Base-by-base conservation (phyloP, 1,140 invertebrate genomes). In the Dendrolimus kikuchii region DNA sequence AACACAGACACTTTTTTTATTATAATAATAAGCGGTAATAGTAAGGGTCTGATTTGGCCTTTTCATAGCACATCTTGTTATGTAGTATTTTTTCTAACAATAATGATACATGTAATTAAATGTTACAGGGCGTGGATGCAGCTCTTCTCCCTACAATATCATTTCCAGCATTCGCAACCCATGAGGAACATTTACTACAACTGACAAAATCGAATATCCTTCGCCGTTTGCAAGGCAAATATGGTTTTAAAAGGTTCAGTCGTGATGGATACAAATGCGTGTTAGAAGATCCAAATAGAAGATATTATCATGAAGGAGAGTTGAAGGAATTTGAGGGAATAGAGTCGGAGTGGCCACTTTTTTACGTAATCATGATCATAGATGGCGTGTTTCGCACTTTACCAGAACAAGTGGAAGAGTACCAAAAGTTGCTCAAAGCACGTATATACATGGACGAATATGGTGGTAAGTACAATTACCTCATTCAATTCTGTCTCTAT, bases 331-430 rank as follows among this genome's bases (percentile, higher is more conserved):
- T 99, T 88, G 97, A 99, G 77, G 94, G 95, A 23, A 92, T 99
- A 44, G 98, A 99, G 88, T 96, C 95, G 74, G 97, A 99, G 88
- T 99, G 98, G 97, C 98, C 98, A 0, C 77, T 99, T 7, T 99
- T 99, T 88, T 98, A 94, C 74, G 92, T 97, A 36, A 95, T 95
- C 77, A 95, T 99, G 92, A 95, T 99, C 39, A 98, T 99, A 62
- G 97, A 99, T 86, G 96, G 97, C 56, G 94, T 97, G 60, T 98
- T 95, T 68, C 94, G 94, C 72, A 92, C 93, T 10, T 87, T 97
- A 57, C 93, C 95, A n/a, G 94, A 96, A 46, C 95, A 98, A 89
- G 93, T 97, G 9, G 93, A 97, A 59, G 93, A 97, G 72, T 99
- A 98, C 87, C 93, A 96, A 76, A 92, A 92, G 62, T 89, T 97